Evolutionary conservation across 2,888 invertebrate species (phyloP).

Genomic region (Caenorhabditis drosophilae): DNA sequence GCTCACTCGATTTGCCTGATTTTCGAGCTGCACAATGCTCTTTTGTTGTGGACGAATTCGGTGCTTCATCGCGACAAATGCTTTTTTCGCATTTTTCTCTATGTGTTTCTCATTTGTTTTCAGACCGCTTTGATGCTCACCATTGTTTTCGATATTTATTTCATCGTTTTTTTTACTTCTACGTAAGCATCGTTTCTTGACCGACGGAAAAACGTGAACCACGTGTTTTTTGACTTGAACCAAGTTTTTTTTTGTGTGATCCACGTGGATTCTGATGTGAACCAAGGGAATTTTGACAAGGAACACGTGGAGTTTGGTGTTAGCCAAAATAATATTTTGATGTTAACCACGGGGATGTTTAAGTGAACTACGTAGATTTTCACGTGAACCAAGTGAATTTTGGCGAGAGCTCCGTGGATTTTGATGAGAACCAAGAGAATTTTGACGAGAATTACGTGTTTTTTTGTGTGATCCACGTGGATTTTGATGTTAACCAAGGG

Average conservation of each 20-base stretch:
- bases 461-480: too few relatives aligned
- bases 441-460: too few relatives aligned
- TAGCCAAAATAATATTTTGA: too few relatives aligned
- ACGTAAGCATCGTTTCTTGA: too few relatives aligned
- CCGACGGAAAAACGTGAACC: too few relatives aligned
- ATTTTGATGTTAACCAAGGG: too few relatives aligned
- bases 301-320: too few relatives aligned
- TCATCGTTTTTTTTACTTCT: slow-evolving; percentile 16
- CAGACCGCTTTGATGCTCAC: slow-evolving; percentile 31
- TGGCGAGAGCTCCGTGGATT: too few relatives aligned
- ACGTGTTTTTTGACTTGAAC: not conserved
- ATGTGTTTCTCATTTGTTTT: slow-evolving; percentile 32
- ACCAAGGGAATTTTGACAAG: not conserved
- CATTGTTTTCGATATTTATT: slow-evolving; percentile 29
- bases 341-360: too few relatives aligned
- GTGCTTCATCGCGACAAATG: slow-evolving; percentile 7
- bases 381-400: too few relatives aligned
- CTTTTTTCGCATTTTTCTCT: slow-evolving; percentile 17
- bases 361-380: too few relatives aligned
- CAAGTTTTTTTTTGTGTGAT: not conserved
- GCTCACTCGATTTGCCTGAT: slow-evolving; percentile 23
- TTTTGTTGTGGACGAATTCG: slow-evolving; percentile 14
- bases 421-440: too few relatives aligned
- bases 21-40: slow-evolving; percentile 30
- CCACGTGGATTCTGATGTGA: not conserved